phyloP scores from a whole-genome alignment of 2,797 vertebrate genomes.

The Pteropus rufus region DNA sequence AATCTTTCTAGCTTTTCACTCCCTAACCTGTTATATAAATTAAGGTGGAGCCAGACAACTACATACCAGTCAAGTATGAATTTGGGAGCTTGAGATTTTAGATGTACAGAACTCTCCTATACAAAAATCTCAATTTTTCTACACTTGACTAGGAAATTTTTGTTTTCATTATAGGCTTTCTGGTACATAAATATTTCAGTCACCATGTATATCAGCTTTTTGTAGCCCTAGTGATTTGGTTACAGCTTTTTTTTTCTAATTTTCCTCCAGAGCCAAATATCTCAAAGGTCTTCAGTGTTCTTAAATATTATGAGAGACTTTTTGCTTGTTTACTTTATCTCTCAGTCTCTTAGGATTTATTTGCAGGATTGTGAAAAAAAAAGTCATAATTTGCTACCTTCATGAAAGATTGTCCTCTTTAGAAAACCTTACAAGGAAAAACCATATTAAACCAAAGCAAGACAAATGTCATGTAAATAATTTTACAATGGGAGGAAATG shows the following conservation, averaged over 20 bases:
- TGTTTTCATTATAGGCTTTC: neutral
- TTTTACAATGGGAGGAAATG: conserved; percentile 31
- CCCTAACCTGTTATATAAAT: neutral
- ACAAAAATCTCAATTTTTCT: neutral
- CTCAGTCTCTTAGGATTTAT: neutral
- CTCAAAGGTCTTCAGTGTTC: neutral
- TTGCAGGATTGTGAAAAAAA: neutral
- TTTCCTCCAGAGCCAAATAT: neutral
- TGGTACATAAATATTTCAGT: neutral
- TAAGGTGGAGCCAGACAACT: neutral
- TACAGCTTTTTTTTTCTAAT: neutral
- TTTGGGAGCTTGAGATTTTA: neutral
- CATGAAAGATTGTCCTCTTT: conserved; percentile 8
- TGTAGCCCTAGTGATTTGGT: neutral
- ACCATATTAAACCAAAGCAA: conserved; percentile 30
- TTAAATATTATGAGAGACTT: neutral
- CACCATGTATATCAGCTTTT: neutral
- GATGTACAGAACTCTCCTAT: neutral
- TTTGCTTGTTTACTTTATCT: neutral
- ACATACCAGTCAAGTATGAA: neutral
- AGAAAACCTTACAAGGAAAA: neutral
- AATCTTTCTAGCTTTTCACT: neutral
- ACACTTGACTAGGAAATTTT: neutral
- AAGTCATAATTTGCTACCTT: neutral
- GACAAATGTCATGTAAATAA: conserved; percentile 9